A percentile compares a stretch with the other conserved stretches of the same genome.
These are phyloP conservation scores for Alectura lathami DNA, from an alignment of 2,113 vertebrate species.

Conservation along the genomic window DNA sequence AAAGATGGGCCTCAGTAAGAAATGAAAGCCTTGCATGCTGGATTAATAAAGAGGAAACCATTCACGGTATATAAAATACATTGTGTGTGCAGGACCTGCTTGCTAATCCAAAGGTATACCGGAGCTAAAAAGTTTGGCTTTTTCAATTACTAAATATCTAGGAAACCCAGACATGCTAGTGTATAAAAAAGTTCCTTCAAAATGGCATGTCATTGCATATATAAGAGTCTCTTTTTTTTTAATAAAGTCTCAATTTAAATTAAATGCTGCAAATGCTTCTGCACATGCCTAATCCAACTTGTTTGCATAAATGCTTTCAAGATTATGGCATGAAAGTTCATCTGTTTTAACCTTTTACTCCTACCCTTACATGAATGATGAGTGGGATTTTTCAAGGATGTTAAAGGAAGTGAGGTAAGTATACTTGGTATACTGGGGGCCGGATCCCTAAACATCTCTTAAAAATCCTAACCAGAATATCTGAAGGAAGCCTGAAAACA, in stretches of 20 bases:
- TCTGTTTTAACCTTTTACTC: neutral
- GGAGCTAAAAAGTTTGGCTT: neutral
- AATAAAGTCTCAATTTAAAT: constrained; percentile 10
- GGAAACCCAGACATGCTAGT: neutral
- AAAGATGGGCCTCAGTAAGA: constrained; percentile 18
- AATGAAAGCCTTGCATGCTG: constrained; percentile 46
- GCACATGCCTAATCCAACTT: neutral
- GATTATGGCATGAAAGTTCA: neutral
- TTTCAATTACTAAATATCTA: constrained; percentile 15
- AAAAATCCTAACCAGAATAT: neutral
- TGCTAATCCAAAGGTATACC: constrained; percentile 19
- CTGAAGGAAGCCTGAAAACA: neutral
- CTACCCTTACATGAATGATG: neutral
- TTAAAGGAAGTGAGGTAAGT: neutral
- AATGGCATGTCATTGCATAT: constrained; percentile 1
- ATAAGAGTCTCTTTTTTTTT: neutral
- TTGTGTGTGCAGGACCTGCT: neutral
- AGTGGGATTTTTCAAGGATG: neutral
- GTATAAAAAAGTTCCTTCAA: constrained; percentile 21
- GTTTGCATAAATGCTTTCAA: neutral
- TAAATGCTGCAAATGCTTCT: neutral
- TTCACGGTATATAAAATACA: constrained; percentile 34
- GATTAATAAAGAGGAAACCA: constrained; percentile 40
- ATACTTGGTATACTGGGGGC: neutral
- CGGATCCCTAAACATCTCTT: neutral